Evolutionary conservation across 2,888 invertebrate species (phyloP).

Genomic region (Cyaniris semiargus): DNA sequence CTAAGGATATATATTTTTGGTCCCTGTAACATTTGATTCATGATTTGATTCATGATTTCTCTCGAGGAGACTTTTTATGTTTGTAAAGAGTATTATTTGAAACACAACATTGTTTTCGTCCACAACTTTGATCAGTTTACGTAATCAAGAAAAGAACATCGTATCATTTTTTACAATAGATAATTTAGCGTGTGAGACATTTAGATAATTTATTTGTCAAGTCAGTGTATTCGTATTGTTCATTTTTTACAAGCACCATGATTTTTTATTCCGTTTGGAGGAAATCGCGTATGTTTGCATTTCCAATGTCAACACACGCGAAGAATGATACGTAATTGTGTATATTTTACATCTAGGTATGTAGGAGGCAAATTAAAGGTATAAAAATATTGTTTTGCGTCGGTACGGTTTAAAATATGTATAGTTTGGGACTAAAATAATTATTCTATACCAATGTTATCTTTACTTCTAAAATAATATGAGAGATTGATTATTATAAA

Average conservation of each 20-base stretch:
- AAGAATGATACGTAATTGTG: slow-evolving; percentile 30
- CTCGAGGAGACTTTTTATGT: too few relatives aligned
- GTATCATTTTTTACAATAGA: not conserved
- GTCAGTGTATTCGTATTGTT: slow-evolving; percentile 19
- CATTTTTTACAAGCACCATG: slow-evolving; percentile 20
- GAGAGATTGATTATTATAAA: not conserved
- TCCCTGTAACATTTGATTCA: not conserved
- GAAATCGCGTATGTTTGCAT: slow-evolving; percentile 28
- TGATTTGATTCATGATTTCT: too few relatives aligned
- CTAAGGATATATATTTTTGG: not conserved
- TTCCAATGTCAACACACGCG: slow-evolving; percentile 29
- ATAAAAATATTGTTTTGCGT: not conserved
- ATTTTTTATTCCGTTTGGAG: slow-evolving; percentile 17
- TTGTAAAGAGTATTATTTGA: not conserved
- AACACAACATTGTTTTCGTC: not conserved
- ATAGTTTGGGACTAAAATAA: not conserved
- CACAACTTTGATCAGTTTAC: not conserved
- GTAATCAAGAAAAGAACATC: slow-evolving; percentile 4
- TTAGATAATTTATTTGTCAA: not conserved
- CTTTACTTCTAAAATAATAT: not conserved
- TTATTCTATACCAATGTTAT: not conserved
- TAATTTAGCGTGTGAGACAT: slow-evolving; percentile 9
- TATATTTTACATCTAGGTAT: not conserved
- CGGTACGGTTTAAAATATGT: not conserved
- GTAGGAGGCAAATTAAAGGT: slow-evolving; percentile 2